A percentile compares a stretch with the other conserved stretches of the same genome.
phyloP scores from a whole-genome alignment of 2,797 vertebrate species.

The Glossophaga mutica region DNA sequence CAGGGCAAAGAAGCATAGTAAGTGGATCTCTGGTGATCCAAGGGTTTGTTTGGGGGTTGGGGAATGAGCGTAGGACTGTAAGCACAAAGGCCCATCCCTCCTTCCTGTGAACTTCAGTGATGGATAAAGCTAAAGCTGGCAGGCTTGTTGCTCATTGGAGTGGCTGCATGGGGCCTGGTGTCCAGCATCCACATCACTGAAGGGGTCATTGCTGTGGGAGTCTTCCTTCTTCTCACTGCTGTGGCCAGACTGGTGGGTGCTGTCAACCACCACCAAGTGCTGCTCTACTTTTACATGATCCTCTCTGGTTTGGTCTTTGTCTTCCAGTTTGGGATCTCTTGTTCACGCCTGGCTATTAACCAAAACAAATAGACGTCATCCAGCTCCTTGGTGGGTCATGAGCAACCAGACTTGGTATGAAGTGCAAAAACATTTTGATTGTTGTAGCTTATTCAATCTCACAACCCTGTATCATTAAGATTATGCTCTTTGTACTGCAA shows the following conservation, averaged over 20 bases:
- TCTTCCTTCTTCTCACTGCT: slow-evolving; percentile 93
- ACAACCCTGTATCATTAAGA: slow-evolving; percentile 78
- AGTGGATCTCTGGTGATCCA: background rate
- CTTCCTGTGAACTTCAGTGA: background rate
- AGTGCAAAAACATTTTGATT: slow-evolving; percentile 88
- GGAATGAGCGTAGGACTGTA: background rate
- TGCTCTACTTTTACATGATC: slow-evolving; percentile 97
- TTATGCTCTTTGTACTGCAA: slow-evolving; percentile 76
- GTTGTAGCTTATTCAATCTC: slow-evolving; percentile 90
- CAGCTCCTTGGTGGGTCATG: slow-evolving; percentile 86
- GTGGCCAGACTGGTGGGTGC: slow-evolving; percentile 93
- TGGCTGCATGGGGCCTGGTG: slow-evolving; percentile 93
- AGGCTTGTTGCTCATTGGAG: slow-evolving; percentile 91
- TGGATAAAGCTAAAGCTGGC: slow-evolving; percentile 86
- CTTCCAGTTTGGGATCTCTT: slow-evolving; percentile 93
- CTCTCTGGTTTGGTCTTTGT: slow-evolving; percentile 93
- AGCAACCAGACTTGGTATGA: slow-evolving; percentile 82
- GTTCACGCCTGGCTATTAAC: slow-evolving; percentile 92
- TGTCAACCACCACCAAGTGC: slow-evolving; percentile 93
- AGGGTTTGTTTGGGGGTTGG: background rate
- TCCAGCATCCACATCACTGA: slow-evolving; percentile 95
- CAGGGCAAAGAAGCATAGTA: background rate
- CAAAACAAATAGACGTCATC: slow-evolving; percentile 89
- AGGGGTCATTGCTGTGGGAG: slow-evolving; percentile 91
- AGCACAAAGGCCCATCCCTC: background rate